Percentiles rank a stretch among this genome's conserved stretches.
Evolutionary conservation across 2,797 vertebrate genomes (phyloP).

Genomic region (Petrocephalus schoutedeni): DNA sequence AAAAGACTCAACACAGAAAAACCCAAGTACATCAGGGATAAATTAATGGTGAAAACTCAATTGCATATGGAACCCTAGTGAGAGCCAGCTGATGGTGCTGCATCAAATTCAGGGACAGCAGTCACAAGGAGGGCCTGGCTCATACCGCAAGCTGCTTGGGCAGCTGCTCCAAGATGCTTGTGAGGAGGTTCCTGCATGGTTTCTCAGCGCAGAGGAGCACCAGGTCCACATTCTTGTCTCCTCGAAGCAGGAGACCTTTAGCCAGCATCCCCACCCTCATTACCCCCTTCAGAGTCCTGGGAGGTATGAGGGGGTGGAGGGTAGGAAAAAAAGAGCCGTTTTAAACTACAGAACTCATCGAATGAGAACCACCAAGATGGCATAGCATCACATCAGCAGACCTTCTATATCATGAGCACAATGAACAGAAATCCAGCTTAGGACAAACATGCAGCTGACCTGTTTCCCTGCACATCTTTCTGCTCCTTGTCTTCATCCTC

Average conservation of each 20-base stretch:
- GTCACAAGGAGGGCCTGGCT: conserved; percentile 21
- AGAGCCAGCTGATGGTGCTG: too few species aligned
- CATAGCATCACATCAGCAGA: background rate
- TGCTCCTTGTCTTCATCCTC: conserved; percentile 81
- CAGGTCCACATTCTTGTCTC: conserved; percentile 88
- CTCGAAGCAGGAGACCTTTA: conserved; percentile 91
- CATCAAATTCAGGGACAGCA: background rate
- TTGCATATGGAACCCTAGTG: background rate
- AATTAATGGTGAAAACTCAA: background rate
- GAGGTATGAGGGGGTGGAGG: background rate
- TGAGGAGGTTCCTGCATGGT: conserved; percentile 79
- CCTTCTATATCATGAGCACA: background rate
- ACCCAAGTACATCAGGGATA: background rate
- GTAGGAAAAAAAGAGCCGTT: background rate
- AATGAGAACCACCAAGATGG: background rate
- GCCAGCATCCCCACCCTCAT: conserved; percentile 92
- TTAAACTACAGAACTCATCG: background rate
- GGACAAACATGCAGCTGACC: conserved; percentile 36
- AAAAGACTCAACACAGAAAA: background rate
- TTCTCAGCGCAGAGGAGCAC: conserved; percentile 92
- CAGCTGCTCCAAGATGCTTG: conserved; percentile 84
- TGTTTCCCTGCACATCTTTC: conserved; percentile 65
- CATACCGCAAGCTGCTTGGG: conserved; percentile 92
- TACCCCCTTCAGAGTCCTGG: conserved; percentile 85
- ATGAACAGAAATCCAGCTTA: background rate